phyloP scores from a whole-genome alignment of 2,113 vertebrate species.

The Boulengeromyrus knoepffleri region DNA sequence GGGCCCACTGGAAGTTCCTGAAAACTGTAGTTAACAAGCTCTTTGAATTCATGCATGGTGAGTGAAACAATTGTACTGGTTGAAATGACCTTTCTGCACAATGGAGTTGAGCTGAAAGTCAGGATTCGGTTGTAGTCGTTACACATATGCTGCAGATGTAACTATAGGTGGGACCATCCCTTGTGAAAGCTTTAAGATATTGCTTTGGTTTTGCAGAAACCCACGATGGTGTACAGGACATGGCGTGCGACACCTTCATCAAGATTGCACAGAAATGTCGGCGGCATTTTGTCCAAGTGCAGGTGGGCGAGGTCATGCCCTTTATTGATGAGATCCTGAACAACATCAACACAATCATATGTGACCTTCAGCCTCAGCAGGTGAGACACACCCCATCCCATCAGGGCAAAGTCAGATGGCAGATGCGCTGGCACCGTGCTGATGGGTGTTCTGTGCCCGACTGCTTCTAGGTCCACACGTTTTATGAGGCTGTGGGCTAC shows the following conservation, averaged over 20 bases:
- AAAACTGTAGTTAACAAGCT: constrained; percentile 98
- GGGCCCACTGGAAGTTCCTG: constrained; percentile 98
- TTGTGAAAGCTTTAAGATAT: not conserved
- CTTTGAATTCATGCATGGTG: constrained; percentile 99
- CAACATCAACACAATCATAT: constrained; percentile 99
- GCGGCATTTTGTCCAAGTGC: constrained; percentile 97
- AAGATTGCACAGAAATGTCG: constrained; percentile 98
- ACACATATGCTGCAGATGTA: not conserved
- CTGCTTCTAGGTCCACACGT: constrained; percentile 81
- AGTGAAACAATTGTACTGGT: constrained; percentile 32
- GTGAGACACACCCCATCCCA: constrained; percentile 48
- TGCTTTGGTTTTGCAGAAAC: constrained; percentile 69
- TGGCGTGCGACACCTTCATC: constrained; percentile 98
- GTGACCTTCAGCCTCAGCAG: constrained; percentile 97
- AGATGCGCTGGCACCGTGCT: not conserved
- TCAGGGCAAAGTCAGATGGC: too few species aligned
- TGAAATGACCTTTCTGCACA: not conserved
- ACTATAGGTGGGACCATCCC: not conserved
- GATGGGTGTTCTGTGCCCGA: not conserved
- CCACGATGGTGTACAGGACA: constrained; percentile 96
- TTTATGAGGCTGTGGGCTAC: constrained; percentile 96
- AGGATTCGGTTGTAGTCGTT: not conserved
- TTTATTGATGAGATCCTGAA: constrained; percentile 98
- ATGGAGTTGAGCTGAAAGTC: not conserved
- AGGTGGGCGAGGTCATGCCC: constrained; percentile 98